These are phyloP conservation scores for Psococerastis gibbosa DNA, from an alignment of 2,888 invertebrate genomes.

Conservation along the genomic window DNA sequence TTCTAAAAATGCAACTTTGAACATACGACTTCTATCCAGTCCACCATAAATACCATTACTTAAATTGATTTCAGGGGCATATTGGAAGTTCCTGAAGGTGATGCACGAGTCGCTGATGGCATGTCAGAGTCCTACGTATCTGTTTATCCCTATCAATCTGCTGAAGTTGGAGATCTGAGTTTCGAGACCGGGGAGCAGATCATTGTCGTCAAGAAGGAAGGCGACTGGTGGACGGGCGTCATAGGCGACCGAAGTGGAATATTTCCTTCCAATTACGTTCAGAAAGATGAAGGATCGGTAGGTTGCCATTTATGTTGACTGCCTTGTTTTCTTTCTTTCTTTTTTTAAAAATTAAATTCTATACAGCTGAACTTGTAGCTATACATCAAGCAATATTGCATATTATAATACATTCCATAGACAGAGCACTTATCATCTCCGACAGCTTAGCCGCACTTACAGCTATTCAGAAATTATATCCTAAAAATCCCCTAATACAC, in stretches of 20 bases:
- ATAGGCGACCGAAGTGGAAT: slow-evolving; percentile 70
- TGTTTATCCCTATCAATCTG: slow-evolving; percentile 74
- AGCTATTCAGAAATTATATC: no score
- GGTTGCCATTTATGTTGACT: background rate
- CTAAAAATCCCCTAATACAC: no score
- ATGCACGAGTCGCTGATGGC: slow-evolving; percentile 23
- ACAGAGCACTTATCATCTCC: no score
- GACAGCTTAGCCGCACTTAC: no score
- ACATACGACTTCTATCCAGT: no score
- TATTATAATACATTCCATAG: no score
- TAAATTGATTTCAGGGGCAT: slow-evolving; percentile 29
- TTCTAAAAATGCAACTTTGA: no score
- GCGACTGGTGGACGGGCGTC: slow-evolving; percentile 98
- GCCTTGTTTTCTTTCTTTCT: no score
- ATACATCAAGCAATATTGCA: no score
- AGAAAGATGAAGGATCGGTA: slow-evolving; percentile 35
- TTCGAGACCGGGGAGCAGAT: slow-evolving; percentile 77
- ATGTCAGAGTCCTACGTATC: slow-evolving; percentile 63
- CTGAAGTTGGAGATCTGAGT: slow-evolving; percentile 76
- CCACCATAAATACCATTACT: no score
- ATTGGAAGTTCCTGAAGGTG: slow-evolving; percentile 41
- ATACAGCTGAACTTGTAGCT: no score
- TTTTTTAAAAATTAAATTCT: no score
- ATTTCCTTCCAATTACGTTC: slow-evolving; percentile 95
- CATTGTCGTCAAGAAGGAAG: slow-evolving; percentile 71